A percentile compares a stretch with the other conserved stretches of the same genome.
Evolutionary conservation across 2,888 invertebrate genomes (phyloP).

Genomic region (Euspilapteryx auroguttella): DNA sequence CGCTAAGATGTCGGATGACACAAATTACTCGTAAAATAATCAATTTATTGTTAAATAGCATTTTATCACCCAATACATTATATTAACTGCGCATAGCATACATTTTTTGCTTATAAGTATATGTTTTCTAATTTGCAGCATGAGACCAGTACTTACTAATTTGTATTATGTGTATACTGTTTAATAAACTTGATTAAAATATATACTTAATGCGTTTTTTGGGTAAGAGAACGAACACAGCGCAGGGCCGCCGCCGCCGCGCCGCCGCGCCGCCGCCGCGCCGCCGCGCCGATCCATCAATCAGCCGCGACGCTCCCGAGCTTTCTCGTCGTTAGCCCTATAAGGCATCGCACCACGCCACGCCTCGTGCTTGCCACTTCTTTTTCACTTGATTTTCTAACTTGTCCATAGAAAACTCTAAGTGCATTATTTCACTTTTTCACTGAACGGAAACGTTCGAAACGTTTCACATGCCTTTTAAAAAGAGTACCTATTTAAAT

Average conservation of each 20-base stretch:
- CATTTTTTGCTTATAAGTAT: too few relatives aligned
- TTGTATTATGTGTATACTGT: too few relatives aligned
- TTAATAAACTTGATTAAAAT: too few relatives aligned
- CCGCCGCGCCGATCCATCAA: conserved; percentile 37
- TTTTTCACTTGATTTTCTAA: conserved; percentile 58
- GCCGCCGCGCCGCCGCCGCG: conserved; percentile 1
- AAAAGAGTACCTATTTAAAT: conserved; percentile 23
- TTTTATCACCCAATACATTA: conserved; percentile 24
- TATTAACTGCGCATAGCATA: too few relatives aligned
- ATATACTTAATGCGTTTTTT: too few relatives aligned
- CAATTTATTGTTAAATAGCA: conserved; percentile 25
- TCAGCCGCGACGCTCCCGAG: conserved; percentile 41
- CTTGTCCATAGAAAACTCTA: conserved; percentile 52
- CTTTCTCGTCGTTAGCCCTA: conserved; percentile 62
- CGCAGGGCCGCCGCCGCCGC: not conserved
- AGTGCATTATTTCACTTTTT: conserved; percentile 48
- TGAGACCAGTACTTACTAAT: too few relatives aligned
- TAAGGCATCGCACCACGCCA: conserved; percentile 51
- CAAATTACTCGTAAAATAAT: conserved; percentile 36
- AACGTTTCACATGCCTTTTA: conserved; percentile 32
- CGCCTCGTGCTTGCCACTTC: conserved; percentile 44
- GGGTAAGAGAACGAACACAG: too few relatives aligned
- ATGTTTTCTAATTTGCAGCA: too few relatives aligned
- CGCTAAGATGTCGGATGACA: conserved; percentile 24
- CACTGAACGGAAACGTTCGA: conserved; percentile 33